Base-by-base conservation (phyloP, 1,140 invertebrate species). In the Galleria mellonella region DNA sequence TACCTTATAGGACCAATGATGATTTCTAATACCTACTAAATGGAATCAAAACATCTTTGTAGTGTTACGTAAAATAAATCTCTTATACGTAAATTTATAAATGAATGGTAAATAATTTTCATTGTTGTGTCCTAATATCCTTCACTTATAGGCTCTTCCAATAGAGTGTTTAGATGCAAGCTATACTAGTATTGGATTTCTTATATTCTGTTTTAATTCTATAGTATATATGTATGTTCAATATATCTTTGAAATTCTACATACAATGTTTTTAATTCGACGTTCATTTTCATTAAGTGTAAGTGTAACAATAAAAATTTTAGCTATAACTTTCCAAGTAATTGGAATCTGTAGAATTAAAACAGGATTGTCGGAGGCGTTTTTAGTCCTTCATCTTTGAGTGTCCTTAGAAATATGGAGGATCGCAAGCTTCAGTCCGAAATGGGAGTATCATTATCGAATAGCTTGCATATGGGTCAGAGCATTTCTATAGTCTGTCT, bases 31-130 rank as follows among this genome's bases (percentile, higher is more conserved):
- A 37, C 14, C n/a, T n/a, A n/a, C n/a, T n/a, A n/a, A n/a, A n/a
- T n/a, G n/a, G n/a, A n/a, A n/a, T n/a, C n/a, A n/a, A 28, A 33
- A 37, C 43, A 45, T 11, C 14, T 8, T 30, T 17, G 23, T 45
- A 29, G 33, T 27, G 23, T 9, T 43, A 43, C 10, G 28, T 28
- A 43, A 17, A 51, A 46, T 38, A 51, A 46, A 45, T 32, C 27
- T 42, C 27, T 43, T 37, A 52, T 52, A 52, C 50, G 50, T 52
- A 52, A 52, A 45, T 14, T 51, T 46, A 32, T 41, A 45, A 17
- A 41, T 51, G 48, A 32, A 36, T 51, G 42, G 44, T 40, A 42
- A 45, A 43, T 23, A n/a, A n/a, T 23, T 23, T 6, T 3, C 6
- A 23, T 23, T 23, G 17, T 13, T n/a, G n/a, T n/a, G 32, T 49